Evolutionary conservation across 2,113 vertebrate species (phyloP), one percentile per base, ranked within the genome.

Genomic region (Istiophorus platypterus): DNA sequence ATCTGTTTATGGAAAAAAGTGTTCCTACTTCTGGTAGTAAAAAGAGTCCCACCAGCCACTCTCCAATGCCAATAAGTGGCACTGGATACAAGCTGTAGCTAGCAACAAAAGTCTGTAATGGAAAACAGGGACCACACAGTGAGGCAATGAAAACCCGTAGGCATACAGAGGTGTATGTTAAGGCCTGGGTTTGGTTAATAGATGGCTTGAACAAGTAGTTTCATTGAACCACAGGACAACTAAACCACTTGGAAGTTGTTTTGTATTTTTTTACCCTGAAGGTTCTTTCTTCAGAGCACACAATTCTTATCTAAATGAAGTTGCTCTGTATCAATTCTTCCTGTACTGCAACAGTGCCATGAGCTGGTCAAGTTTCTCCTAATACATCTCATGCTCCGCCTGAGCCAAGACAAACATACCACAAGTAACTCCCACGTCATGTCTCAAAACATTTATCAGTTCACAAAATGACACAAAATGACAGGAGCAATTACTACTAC

Each of bases 71-170:
- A 76, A 75, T 76, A 88, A 82, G 85, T 90, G 82, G 79, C 52
- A 82, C 64, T 89, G 76, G 74, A 84, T 86, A 65, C 13, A 74
- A 72, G 69, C 71, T 85, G 91, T 85, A 84, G 80, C 87, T 88
- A 91, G 80, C 90, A 94, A 94, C 88, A 91, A 27, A 83, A 22
- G 54, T 61, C 80, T 91, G 91, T 93, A 87, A 91, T 91, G 93
- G 90, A 93, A 94, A 93, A 87, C 61, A 20, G 78, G 56, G 89
- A 91, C 89, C 90, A 92, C 89, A 93, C 86, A 92, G 78, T 64
- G 20, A 51, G 85, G 27, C 72, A 72, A 79, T 54, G 86, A 81
- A 90, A 91, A 77, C 42, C 78, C 57, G 64, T 15, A 37, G 80
- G 76, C 66, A 75, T 13, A 64, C 51, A 82, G 69, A 86, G 57